These are phyloP conservation scores for Pachycephala philippinensis DNA, from an alignment of 2,113 vertebrate species.

Conservation along the genomic window DNA sequence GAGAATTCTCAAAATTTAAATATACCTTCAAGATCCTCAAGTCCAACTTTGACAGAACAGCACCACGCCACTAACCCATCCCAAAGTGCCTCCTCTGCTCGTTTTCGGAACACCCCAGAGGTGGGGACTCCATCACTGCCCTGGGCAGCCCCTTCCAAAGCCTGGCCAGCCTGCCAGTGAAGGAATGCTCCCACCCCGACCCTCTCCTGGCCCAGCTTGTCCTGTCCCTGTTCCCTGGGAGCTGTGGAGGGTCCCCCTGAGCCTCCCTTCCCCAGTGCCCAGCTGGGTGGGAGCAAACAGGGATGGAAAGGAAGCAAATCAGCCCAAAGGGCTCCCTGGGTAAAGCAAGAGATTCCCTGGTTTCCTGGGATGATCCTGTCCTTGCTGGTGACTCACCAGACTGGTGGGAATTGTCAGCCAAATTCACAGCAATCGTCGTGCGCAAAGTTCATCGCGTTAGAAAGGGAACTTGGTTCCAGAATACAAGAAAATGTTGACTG, in stretches of 20 bases:
- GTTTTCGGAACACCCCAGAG: neutral
- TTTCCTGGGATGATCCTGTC: neutral
- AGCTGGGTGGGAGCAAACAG: neutral
- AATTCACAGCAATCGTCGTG: neutral
- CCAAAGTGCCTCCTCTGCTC: neutral
- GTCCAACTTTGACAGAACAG: neutral
- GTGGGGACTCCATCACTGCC: neutral
- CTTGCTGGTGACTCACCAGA: neutral
- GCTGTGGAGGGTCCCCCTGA: neutral
- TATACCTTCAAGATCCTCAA: too few relatives aligned
- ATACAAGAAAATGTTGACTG: neutral
- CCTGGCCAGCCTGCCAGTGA: neutral
- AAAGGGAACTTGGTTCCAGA: neutral
- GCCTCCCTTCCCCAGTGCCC: neutral
- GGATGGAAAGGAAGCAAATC: neutral
- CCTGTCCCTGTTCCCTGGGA: neutral
- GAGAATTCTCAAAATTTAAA: neutral
- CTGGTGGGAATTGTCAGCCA: neutral
- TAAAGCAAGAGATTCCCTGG: rapidly evolving
- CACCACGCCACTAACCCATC: neutral
- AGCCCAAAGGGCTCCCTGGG: neutral
- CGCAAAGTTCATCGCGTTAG: neutral
- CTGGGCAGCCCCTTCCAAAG: neutral
- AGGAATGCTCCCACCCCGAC: neutral
- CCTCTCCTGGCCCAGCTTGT: neutral